These are phyloP conservation scores for Platynereis dumerilii DNA, from an alignment of 2,888 invertebrate genomes.

Conservation along the genomic window DNA sequence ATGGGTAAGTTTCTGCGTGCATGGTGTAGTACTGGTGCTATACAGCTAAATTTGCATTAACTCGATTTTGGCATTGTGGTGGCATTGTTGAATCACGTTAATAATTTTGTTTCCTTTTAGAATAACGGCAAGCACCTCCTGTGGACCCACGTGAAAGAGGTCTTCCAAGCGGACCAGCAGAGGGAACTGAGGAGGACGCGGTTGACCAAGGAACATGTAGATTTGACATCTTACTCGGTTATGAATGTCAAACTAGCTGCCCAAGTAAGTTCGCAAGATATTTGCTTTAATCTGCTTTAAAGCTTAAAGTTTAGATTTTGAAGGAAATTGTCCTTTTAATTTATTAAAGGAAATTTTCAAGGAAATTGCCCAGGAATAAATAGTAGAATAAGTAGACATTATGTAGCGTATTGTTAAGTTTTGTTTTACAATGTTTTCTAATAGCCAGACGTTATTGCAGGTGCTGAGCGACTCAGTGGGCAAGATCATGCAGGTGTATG, in stretches of 20 bases:
- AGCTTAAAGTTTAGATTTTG: too few species aligned
- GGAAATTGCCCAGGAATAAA: too few species aligned
- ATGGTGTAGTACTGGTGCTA: not conserved
- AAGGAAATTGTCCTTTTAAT: too few species aligned
- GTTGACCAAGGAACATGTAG: not conserved
- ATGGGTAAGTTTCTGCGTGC: not conserved
- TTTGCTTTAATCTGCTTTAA: too few species aligned
- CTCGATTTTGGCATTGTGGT: too few species aligned
- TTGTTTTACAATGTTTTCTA: too few species aligned
- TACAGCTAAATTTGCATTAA: too few species aligned
- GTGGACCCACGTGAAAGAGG: not conserved
- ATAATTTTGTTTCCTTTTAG: not conserved
- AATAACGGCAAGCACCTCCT: not conserved
- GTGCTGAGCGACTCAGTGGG: not conserved
- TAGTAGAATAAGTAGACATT: too few species aligned
- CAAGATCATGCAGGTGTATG: not conserved
- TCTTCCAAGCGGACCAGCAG: not conserved
- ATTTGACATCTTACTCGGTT: not conserved
- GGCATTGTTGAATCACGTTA: too few species aligned
- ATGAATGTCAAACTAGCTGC: conserved; percentile 8
- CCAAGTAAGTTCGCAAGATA: conserved; percentile 3
- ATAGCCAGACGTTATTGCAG: too few species aligned
- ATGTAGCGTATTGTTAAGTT: too few species aligned
- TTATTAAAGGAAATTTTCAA: too few species aligned
- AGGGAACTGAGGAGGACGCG: not conserved